Evolutionary conservation across 2,113 vertebrate genomes (phyloP), one percentile per base, ranked within the genome.

Genomic region (Nannospalax galili): DNA sequence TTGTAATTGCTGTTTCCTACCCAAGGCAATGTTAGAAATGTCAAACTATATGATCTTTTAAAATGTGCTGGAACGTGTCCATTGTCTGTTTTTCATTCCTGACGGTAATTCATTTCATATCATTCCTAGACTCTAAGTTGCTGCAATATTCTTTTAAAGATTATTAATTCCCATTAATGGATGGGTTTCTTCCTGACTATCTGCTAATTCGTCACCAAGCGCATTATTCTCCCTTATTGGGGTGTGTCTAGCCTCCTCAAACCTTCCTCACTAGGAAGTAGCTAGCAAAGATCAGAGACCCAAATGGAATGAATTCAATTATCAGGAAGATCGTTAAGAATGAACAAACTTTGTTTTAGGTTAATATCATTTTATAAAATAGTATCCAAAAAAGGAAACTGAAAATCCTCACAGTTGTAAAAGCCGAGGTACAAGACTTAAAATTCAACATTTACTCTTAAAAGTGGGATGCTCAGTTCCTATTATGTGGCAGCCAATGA

Each of bases 331-430:
- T 30, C 37, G 75, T 77, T 86, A 65, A 90, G 80, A 75, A 35
- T 10, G 35, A n/a, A 15, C 1, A 81, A 70, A 37, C 9, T n/a
- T 20, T 74, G 17, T 40, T 56, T 30, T 5, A 0, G 7, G 1
- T 77, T 65, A 82, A 81, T 75, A 15, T 4, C 22, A 32, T 26
- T 45, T 64, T 48, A 5, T 17, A 6, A 88, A 84, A 77, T 64
- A 32, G 1, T 60, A 0, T 75, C 17, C n/a, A 69, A 30, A 77
- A 90, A 72, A 19, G 35, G 28, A 75, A 58, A 3, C 3, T 40
- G 16, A 32, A 91, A 19, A 69, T 0, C 12, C 26, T 45, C 28
- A 15, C 14, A 85, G 26, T 35, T 79, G 32, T 52, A 35, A 65
- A 85, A 79, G n/a, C 1, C 37, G n/a, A 42, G 7, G 24, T 30